phyloP scores from a whole-genome alignment of 2,888 invertebrate species.

The Metalampra italica region DNA sequence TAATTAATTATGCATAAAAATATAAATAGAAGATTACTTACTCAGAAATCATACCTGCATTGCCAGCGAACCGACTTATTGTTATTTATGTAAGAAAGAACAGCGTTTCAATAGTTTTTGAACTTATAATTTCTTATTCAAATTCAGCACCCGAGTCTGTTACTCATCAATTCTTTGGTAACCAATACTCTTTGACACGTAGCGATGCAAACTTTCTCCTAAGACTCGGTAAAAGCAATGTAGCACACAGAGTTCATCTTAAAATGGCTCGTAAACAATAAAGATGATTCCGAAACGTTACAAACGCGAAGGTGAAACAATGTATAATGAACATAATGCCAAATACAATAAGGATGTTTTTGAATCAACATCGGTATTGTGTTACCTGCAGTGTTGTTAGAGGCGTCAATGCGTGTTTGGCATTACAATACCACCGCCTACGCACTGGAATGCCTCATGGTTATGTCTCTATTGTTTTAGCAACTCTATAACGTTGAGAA shows the following conservation, averaged over 20 bases:
- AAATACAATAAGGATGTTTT: constrained; percentile 37
- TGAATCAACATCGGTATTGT: constrained; percentile 28
- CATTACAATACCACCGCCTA: constrained; percentile 46
- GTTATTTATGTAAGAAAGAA: constrained; percentile 16
- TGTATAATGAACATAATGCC: constrained; percentile 24
- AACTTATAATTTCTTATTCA: constrained; percentile 25
- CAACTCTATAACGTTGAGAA: constrained; percentile 19
- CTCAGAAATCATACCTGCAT: too few species aligned
- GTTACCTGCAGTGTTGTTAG: constrained; percentile 36
- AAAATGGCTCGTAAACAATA: constrained; percentile 15
- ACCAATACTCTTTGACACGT: constrained; percentile 18
- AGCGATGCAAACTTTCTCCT: neutral
- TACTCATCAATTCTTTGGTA: constrained; percentile 26
- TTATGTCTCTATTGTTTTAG: constrained; percentile 52
- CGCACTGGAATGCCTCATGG: constrained; percentile 48
- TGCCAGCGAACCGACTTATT: neutral
- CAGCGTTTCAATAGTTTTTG: neutral
- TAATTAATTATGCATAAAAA: too few species aligned
- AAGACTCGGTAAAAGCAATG: neutral
- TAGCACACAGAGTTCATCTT: constrained; percentile 12
- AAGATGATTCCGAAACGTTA: constrained; percentile 4
- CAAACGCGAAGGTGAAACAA: constrained; percentile 11
- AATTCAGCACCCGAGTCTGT: constrained; percentile 17
- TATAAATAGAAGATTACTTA: too few species aligned
- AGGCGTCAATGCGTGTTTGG: constrained; percentile 39